Evolutionary conservation across 2,888 invertebrate species (phyloP).

Genomic region (Tuberolachnus salignus): DNA sequence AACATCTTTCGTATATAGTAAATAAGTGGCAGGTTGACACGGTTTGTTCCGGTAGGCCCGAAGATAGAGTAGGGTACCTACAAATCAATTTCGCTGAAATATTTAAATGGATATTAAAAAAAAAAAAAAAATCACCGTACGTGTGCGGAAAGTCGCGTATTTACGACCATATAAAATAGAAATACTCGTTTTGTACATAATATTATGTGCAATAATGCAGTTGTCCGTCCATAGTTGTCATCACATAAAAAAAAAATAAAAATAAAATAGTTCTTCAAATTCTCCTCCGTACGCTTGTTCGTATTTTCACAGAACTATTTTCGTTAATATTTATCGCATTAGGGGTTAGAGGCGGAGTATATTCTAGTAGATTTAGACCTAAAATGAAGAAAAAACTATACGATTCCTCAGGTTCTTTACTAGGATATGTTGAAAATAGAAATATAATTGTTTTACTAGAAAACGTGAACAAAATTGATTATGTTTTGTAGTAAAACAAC

Average conservation of each 20-base stretch:
- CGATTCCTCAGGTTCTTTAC: too few relatives aligned
- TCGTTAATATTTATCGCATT: not conserved
- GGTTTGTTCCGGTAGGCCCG: not conserved
- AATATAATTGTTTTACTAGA: too few relatives aligned
- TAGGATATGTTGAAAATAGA: too few relatives aligned
- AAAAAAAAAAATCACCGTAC: not conserved
- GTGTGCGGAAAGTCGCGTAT: not conserved
- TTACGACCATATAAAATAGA: too few relatives aligned
- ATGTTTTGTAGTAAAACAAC: too few relatives aligned
- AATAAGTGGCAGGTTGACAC: conserved; percentile 16
- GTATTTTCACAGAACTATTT: conserved; percentile 14
- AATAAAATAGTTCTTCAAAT: not conserved
- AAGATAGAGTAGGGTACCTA: not conserved
- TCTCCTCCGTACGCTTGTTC: not conserved
- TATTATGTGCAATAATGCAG: not conserved
- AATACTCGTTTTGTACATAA: not conserved
- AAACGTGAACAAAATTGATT: too few relatives aligned
- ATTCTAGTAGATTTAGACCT: too few relatives aligned
- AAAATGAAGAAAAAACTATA: too few relatives aligned
- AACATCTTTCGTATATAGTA: not conserved
- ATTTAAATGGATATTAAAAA: not conserved
- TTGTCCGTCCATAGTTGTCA: too few relatives aligned
- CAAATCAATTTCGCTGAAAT: conserved; percentile 6
- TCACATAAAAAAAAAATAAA: not conserved
- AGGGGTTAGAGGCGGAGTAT: too few relatives aligned